Percentiles rank a stretch among this genome's conserved stretches.
These are phyloP conservation scores for Procambarus clarkii DNA, from an alignment of 1,140 invertebrate genomes.

Conservation along the genomic window DNA sequence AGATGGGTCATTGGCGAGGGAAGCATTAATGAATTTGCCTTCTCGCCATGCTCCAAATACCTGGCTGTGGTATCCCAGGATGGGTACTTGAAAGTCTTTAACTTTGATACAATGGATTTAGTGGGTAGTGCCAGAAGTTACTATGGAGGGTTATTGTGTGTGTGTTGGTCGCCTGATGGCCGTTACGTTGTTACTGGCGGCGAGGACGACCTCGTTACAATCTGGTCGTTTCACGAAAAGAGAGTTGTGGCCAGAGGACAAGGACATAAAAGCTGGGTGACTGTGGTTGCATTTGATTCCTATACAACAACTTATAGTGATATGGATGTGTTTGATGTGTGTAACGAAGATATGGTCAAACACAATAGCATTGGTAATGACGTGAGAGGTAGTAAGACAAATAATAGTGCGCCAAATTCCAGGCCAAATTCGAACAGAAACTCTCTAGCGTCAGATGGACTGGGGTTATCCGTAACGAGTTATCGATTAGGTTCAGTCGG, in stretches of 20 bases:
- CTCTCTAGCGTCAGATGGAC: constrained; percentile 72
- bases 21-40: constrained; percentile 97
- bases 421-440: constrained; percentile 73
- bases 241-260: constrained; percentile 96
- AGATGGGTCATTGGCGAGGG: constrained; percentile 87
- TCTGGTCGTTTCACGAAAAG: constrained; percentile 96
- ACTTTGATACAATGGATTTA: constrained; percentile 97
- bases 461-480: constrained; percentile 79
- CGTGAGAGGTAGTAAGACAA: constrained; percentile 74
- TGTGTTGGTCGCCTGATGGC: constrained; percentile 98
- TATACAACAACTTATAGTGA: constrained; percentile 84
- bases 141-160: constrained; percentile 95
- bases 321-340: constrained; percentile 73
- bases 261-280: constrained; percentile 96
- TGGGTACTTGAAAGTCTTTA: constrained; percentile 96
- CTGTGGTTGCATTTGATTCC: constrained; percentile 97
- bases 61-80: constrained; percentile 96
- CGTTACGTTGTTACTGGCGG: constrained; percentile 97
- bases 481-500: constrained; percentile 97
- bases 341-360: constrained; percentile 64
- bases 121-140: constrained; percentile 94
- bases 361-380: constrained; percentile 73
- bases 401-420: constrained; percentile 62
- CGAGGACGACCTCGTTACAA: constrained; percentile 98
- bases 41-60: constrained; percentile 95